Evolutionary conservation across 2,888 invertebrate genomes (phyloP).

Genomic region (Campoplex capitator): DNA sequence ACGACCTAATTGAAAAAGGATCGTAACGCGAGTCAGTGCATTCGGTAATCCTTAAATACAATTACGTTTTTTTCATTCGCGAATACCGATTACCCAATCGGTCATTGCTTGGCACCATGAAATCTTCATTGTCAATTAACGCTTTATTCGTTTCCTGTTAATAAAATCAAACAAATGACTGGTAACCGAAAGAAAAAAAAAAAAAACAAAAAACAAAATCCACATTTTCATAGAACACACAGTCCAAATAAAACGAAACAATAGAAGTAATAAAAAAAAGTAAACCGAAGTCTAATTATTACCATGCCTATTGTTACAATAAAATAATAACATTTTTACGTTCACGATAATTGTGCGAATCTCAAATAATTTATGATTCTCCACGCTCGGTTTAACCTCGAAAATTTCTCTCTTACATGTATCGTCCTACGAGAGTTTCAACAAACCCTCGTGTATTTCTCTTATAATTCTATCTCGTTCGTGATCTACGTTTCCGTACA

Average conservation of each 20-base stretch:
- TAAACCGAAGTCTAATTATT: not conserved
- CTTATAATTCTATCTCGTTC: conserved; percentile 1
- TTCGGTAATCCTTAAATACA: not conserved
- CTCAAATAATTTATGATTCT: conserved; percentile 18
- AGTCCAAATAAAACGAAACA: not conserved
- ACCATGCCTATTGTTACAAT: not conserved
- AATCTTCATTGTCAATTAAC: no score
- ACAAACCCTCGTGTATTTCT: conserved; percentile 20
- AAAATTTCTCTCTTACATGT: conserved; percentile 1
- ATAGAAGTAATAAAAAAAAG: not conserved
- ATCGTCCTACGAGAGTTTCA: not conserved
- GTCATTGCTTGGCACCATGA: not conserved
- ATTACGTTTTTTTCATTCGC: not conserved
- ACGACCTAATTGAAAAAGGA: not conserved
- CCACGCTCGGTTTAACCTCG: conserved; percentile 20
- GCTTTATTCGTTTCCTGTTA: not conserved
- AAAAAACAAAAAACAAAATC: not conserved
- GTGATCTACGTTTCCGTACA: conserved; percentile 17
- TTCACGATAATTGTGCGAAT: not conserved
- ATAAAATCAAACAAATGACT: not conserved
- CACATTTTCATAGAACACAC: not conserved
- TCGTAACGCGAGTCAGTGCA: not conserved
- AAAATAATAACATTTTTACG: not conserved
- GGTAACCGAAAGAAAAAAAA: not conserved
- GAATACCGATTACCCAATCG: not conserved